These are phyloP conservation scores for Tenthredo livida DNA, from an alignment of 2,888 invertebrate species.

Conservation along the genomic window DNA sequence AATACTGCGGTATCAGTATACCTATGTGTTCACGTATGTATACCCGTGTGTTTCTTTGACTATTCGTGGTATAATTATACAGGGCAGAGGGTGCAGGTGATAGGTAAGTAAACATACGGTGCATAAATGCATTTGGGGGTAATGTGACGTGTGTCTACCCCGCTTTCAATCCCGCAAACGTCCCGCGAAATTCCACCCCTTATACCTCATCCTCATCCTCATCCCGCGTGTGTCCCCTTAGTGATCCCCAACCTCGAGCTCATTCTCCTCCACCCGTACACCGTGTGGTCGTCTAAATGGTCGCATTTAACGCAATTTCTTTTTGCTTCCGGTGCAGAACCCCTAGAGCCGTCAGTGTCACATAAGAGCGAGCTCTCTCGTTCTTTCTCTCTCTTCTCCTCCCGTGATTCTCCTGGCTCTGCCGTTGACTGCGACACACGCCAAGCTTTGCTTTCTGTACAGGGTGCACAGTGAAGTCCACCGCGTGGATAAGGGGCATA, in stretches of 20 bases:
- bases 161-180: constrained; percentile 71
- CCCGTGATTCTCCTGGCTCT: constrained; percentile 33
- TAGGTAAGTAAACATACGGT: constrained; percentile 56
- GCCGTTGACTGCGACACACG: constrained; percentile 45
- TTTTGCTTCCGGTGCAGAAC: constrained; percentile 49
- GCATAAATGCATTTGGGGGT: constrained; percentile 72
- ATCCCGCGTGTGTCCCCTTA: constrained; percentile 26
- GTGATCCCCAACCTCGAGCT: constrained; percentile 40
- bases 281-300: constrained; percentile 45
- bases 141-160: constrained; percentile 72
- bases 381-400: constrained; percentile 16
- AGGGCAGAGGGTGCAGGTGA: constrained; percentile 13
- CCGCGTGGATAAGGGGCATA: constrained; percentile 43
- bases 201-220: constrained; percentile 9
- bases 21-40: not conserved
- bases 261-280: constrained; percentile 34
- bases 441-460: constrained; percentile 32
- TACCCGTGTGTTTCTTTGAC: constrained; percentile 27
- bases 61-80: constrained; percentile 12
- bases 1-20: not conserved
- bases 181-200: constrained; percentile 49
- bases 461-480: constrained; percentile 20
- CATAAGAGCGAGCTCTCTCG: constrained; percentile 27
- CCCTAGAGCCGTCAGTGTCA: constrained; percentile 44
- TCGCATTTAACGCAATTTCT: constrained; percentile 50